phyloP scores from a whole-genome alignment of 2,888 invertebrate species.

The Hypena proboscidalis region DNA sequence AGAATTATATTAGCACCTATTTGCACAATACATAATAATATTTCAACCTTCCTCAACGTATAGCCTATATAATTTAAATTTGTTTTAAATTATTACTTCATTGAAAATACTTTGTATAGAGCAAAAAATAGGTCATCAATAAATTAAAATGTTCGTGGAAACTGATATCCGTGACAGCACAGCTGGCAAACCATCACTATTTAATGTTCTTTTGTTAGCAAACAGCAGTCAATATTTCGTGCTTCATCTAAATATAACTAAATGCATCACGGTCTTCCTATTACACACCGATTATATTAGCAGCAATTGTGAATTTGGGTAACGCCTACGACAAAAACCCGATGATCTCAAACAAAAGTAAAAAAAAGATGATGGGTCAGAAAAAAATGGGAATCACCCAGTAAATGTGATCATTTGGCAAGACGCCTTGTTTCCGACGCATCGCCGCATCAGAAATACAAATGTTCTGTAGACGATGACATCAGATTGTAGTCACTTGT shows the following conservation, averaged over 20 bases:
- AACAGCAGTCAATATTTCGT: no score
- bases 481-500: conserved; percentile 37
- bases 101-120: not conserved
- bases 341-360: conserved; percentile 8
- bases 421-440: conserved; percentile 9
- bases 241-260: not conserved
- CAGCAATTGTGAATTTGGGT: not conserved
- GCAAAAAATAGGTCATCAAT: not conserved
- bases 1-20: no score
- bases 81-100: no score
- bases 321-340: conserved; percentile 4
- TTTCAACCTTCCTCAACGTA: no score
- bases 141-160: not conserved
- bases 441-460: conserved; percentile 3
- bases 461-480: conserved; percentile 19
- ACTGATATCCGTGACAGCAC: not conserved
- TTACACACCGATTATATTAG: not conserved
- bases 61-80: no score
- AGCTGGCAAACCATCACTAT: not conserved
- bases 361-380: conserved; percentile 5
- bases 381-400: conserved; percentile 20
- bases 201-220: not conserved
- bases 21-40: no score
- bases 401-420: conserved; percentile 22
- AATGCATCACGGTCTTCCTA: not conserved